Percentiles rank a stretch among this genome's conserved stretches.
These are phyloP conservation scores for Sthenelais limicola DNA, from an alignment of 2,888 invertebrate species.

Conservation along the genomic window DNA sequence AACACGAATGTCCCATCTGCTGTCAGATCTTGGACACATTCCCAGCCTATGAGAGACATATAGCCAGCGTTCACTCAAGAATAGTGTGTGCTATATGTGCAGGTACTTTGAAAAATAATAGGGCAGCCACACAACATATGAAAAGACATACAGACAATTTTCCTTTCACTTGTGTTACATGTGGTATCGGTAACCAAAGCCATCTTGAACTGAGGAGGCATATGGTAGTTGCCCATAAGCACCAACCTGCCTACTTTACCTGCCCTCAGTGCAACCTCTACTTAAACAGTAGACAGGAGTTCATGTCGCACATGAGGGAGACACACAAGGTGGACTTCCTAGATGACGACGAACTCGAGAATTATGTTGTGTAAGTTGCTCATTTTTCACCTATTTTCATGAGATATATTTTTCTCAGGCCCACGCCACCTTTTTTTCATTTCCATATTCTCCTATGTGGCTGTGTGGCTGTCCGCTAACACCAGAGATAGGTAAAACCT, in stretches of 20 bases:
- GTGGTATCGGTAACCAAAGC: conserved; percentile 1
- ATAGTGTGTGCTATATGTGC: conserved; percentile 26
- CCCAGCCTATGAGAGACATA: conserved; percentile 4
- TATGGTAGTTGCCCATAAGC: conserved; percentile 3
- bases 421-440: no score
- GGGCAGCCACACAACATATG: conserved; percentile 11
- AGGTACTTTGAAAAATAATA: conserved; percentile 2
- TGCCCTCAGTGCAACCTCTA: conserved; percentile 20
- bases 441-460: no score
- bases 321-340: conserved; percentile 28
- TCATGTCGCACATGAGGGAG: conserved; percentile 5
- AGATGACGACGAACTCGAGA: conserved; percentile 27
- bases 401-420: no score
- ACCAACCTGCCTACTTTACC: background rate
- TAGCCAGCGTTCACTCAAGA: background rate
- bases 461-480: no score
- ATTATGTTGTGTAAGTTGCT: conserved; percentile 32
- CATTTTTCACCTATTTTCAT: no score
- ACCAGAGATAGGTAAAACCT: no score
- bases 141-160: background rate
- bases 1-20: conserved; percentile 19
- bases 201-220: conserved; percentile 28
- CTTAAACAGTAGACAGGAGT: background rate
- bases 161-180: conserved; percentile 17
- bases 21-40: conserved; percentile 7